Evolutionary conservation across 2,113 vertebrate genomes (phyloP).

Genomic region (Bos indicus): DNA sequence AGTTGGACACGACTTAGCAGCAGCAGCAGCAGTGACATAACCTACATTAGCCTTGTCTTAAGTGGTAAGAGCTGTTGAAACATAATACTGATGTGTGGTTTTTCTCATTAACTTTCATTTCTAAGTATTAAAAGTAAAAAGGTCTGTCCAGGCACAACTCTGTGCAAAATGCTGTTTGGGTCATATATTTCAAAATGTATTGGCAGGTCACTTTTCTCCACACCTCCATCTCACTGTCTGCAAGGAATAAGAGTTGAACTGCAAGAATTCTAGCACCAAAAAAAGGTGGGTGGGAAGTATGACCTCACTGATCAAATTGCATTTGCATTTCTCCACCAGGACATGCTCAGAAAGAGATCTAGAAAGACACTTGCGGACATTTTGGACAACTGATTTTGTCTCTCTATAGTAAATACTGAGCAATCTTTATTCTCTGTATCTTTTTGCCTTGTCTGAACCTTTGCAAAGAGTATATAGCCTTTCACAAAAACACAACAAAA

Average conservation of each 20-base stretch:
- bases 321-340: neutral
- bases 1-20: too few species aligned
- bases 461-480: neutral
- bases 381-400: neutral
- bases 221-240: neutral
- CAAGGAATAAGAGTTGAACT: neutral
- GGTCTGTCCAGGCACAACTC: neutral
- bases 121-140: neutral
- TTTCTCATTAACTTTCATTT: neutral
- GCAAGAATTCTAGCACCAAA: neutral
- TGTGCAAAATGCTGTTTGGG: neutral
- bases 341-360: neutral
- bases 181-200: neutral
- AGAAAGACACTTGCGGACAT: neutral
- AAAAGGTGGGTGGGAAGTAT: neutral
- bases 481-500: neutral
- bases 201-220: neutral
- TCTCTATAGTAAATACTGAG: neutral
- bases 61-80: neutral
- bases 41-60: too few species aligned
- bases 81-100: neutral
- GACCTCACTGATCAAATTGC: neutral
- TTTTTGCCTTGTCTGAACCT: neutral
- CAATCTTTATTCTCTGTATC: neutral
- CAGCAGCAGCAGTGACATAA: too few species aligned